A percentile compares a stretch with the other conserved stretches of the same genome.
Evolutionary conservation across 2,113 vertebrate species (phyloP).

Genomic region (Haliaeetus leucogaster): DNA sequence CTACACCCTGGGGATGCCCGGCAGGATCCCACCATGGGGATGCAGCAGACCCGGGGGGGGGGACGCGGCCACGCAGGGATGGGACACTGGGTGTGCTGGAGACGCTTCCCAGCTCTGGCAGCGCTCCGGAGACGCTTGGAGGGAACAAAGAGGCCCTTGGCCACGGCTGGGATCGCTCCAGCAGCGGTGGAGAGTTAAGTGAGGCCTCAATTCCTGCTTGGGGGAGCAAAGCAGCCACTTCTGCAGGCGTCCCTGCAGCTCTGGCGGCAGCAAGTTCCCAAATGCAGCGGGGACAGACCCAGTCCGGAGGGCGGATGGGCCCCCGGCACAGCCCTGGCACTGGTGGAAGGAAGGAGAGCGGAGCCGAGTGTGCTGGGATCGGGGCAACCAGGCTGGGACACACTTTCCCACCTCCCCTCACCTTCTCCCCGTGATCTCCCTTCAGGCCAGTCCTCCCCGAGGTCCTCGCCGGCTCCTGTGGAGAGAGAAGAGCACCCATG

Average conservation of each 20-base stretch:
- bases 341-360: fast-evolving
- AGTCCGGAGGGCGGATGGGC: fast-evolving
- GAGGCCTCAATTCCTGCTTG: neutral
- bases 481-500: neutral
- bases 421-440: slow-evolving; percentile 51
- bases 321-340: neutral
- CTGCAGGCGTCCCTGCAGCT: neutral
- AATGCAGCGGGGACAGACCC: fast-evolving
- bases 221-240: neutral
- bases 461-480: slow-evolving; percentile 44
- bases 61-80: fast-evolving
- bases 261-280: neutral
- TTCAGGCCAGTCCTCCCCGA: neutral
- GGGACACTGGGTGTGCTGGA: neutral
- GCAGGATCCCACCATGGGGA: neutral
- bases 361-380: fast-evolving
- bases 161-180: neutral
- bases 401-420: neutral
- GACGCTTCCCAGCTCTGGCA: neutral
- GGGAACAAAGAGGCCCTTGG: slow-evolving; percentile 49
- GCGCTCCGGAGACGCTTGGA: neutral
- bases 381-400: neutral
- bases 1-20: neutral
- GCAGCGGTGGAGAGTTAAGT: neutral
- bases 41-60: fast-evolving